Evolutionary conservation across 1,140 invertebrate genomes (phyloP).

Genomic region (Nebria ingens): DNA sequence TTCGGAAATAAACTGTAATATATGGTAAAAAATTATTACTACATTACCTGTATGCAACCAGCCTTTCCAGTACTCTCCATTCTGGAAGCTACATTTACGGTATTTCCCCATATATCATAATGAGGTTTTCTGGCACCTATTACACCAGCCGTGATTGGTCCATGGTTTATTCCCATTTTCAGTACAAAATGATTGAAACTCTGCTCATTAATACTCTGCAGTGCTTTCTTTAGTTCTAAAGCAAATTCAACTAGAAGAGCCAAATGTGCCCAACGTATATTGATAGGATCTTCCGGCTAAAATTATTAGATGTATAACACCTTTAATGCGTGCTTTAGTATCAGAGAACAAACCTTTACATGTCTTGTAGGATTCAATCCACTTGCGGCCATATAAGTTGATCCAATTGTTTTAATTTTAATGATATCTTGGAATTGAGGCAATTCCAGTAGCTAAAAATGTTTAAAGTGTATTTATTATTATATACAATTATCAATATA

Average conservation of each 20-base stretch:
- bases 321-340: too few species aligned
- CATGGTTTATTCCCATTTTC: constrained; percentile 92
- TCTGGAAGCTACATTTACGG: constrained; percentile 88
- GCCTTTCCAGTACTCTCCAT: constrained; percentile 97
- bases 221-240: constrained; percentile 75
- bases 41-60: constrained; percentile 77
- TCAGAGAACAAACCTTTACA: constrained; percentile 42
- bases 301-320: constrained; percentile 22
- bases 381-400: constrained; percentile 95
- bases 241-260: constrained; percentile 82
- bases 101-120: constrained; percentile 95
- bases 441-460: constrained; percentile 70
- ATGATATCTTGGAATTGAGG: constrained; percentile 81
- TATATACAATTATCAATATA: constrained; percentile 7
- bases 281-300: constrained; percentile 55
- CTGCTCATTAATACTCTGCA: constrained; percentile 87
- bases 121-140: constrained; percentile 91
- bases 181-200: constrained; percentile 93
- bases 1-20: not conserved
- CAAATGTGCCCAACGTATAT: constrained; percentile 73
- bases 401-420: constrained; percentile 97
- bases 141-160: constrained; percentile 88
- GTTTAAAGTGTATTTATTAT: not conserved
- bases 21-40: constrained; percentile 14
- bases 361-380: constrained; percentile 68